These are phyloP conservation scores for Lepidonotus clava DNA, from an alignment of 2,888 invertebrate species.

Conservation along the genomic window DNA sequence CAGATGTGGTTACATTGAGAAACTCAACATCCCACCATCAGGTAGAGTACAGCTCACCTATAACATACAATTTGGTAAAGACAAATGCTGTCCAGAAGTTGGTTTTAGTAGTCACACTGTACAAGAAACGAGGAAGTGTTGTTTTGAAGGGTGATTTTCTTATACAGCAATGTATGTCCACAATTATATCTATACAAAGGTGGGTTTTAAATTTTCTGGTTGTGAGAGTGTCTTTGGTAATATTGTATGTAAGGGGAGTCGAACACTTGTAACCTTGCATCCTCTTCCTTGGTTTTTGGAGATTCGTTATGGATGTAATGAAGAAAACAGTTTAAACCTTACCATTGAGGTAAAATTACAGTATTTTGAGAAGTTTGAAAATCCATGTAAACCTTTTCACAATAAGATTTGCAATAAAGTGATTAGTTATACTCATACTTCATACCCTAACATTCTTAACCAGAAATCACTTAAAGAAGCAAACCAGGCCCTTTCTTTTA, in stretches of 20 bases:
- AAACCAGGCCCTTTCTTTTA: neutral
- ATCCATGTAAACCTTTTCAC: neutral
- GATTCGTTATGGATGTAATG: neutral
- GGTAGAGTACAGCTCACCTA: no score
- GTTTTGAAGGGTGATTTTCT: no score
- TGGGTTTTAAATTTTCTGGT: neutral
- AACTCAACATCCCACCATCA: no score
- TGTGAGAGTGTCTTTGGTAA: neutral
- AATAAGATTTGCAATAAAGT: neutral
- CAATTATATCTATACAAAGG: no score
- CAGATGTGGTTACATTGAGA: no score
- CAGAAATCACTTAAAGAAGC: neutral
- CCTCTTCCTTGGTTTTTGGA: neutral
- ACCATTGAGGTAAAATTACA: neutral
- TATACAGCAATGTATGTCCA: no score
- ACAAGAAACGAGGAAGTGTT: no score
- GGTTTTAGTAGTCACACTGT: no score
- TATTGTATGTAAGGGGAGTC: neutral
- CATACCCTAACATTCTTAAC: neutral
- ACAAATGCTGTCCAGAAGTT: no score
- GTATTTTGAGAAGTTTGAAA: neutral
- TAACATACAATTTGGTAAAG: no score
- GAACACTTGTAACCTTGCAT: neutral
- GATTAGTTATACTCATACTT: neutral
- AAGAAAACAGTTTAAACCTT: neutral